These are phyloP conservation scores for Drosophila dunni DNA, from an alignment of 1,140 invertebrate genomes.

Conservation along the genomic window DNA sequence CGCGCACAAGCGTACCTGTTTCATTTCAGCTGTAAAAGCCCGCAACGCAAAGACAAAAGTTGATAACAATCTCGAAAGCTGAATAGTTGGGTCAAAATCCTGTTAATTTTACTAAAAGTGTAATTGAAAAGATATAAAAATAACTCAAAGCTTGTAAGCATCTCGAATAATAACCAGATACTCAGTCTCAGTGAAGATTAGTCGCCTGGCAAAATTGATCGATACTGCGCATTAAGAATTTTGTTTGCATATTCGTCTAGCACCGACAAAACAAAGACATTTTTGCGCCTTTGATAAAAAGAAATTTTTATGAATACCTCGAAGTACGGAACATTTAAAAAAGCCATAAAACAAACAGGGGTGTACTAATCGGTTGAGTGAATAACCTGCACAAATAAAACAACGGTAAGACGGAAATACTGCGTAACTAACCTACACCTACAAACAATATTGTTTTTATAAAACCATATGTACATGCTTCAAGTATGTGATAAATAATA, in stretches of 20 bases:
- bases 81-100: conserved; percentile 27
- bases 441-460: conserved; percentile 19
- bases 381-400: conserved; percentile 7
- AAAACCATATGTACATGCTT: background rate
- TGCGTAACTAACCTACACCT: conserved; percentile 50
- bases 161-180: conserved; percentile 51
- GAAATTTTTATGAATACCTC: background rate
- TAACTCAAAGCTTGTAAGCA: conserved; percentile 44
- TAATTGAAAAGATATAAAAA: conserved; percentile 1
- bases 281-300: conserved; percentile 9
- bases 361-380: background rate
- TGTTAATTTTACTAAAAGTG: conserved; percentile 38
- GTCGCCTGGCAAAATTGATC: conserved; percentile 42
- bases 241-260: conserved; percentile 37
- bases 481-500: conserved; percentile 22
- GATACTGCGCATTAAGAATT: conserved; percentile 56
- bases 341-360: conserved; percentile 11
- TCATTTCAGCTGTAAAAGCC: conserved; percentile 41
- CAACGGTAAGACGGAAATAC: conserved; percentile 47
- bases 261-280: conserved; percentile 14
- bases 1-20: conserved; percentile 31
- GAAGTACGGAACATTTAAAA: background rate
- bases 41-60: conserved; percentile 13
- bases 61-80: conserved; percentile 30
- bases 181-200: conserved; percentile 61